These are phyloP conservation scores for Crocuta crocuta DNA, from an alignment of 2,113 vertebrate species.

Conservation along the genomic window DNA sequence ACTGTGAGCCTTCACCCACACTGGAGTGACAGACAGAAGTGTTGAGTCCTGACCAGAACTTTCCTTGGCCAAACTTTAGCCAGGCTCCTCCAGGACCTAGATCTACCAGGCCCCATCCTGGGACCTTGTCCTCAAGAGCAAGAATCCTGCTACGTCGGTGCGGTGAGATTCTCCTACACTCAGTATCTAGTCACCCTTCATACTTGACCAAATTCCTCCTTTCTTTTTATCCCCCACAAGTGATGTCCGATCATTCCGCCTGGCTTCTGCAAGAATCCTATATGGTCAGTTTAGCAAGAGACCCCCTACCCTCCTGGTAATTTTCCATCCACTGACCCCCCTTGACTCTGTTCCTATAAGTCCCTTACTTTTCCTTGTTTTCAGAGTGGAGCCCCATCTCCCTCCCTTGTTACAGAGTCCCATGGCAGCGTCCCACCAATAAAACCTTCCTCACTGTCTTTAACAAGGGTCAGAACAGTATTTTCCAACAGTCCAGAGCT, in stretches of 20 bases:
- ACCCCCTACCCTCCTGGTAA: neutral
- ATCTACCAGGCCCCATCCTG: neutral
- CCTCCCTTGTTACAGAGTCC: neutral
- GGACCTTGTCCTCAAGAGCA: neutral
- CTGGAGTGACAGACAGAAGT: neutral
- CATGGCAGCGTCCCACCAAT: neutral
- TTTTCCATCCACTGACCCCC: neutral
- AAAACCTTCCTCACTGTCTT: neutral
- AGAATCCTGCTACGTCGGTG: neutral
- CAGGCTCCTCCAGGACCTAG: no score
- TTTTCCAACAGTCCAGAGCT: neutral
- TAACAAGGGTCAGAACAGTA: neutral
- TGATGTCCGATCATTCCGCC: no score
- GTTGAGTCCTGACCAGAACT: neutral
- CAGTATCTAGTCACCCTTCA: neutral
- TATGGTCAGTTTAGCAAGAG: neutral
- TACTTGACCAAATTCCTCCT: neutral
- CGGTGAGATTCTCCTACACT: neutral
- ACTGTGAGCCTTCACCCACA: neutral
- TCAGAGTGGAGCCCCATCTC: neutral
- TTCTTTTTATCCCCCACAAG: neutral
- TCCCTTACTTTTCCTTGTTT: neutral
- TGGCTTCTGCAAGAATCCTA: neutral
- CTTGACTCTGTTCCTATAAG: neutral
- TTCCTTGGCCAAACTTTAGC: neutral